phyloP scores from a whole-genome alignment of 1,140 invertebrate species.

The Drosophila albomicans region DNA sequence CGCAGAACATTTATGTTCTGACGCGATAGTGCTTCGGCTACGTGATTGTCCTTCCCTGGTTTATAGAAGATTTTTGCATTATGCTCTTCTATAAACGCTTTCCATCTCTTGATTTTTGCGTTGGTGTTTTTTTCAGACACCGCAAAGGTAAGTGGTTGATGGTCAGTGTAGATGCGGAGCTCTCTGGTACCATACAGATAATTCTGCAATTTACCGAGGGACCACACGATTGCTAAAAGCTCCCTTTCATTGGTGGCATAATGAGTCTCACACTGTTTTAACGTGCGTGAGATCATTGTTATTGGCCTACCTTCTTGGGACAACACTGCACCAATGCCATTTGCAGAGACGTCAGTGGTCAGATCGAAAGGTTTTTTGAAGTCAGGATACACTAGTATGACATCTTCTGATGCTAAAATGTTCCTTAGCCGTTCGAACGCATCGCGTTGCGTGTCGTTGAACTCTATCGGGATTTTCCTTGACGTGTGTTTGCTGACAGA shows the following conservation, averaged over 20 bases:
- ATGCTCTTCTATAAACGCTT: no score
- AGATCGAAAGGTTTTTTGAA: constrained; percentile 23
- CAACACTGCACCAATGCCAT: constrained; percentile 32
- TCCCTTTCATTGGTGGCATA: constrained; percentile 3
- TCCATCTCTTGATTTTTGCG: constrained; percentile 1
- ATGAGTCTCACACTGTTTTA: constrained; percentile 14
- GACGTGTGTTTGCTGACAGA: constrained; percentile 2
- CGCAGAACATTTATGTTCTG: neutral
- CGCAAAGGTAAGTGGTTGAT: constrained; percentile 1
- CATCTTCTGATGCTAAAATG: constrained; percentile 46
- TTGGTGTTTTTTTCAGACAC: constrained; percentile 6
- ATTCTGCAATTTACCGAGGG: neutral
- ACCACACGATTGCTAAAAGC: neutral
- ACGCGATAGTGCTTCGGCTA: neutral
- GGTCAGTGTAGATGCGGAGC: neutral
- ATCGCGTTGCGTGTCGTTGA: no score
- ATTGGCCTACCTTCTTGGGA: constrained; percentile 33
- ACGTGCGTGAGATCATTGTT: constrained; percentile 22
- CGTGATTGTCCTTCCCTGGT: neutral
- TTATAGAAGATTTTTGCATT: neutral
- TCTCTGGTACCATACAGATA: constrained; percentile 1
- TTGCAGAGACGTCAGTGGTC: constrained; percentile 40
- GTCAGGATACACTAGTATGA: constrained; percentile 27
- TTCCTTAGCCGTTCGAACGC: constrained; percentile 10
- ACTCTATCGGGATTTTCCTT: constrained; percentile 12